Evolutionary conservation across 1,140 invertebrate species (phyloP), one percentile per base, ranked within the genome.

Genomic region (Chionoecetes opilio): DNA sequence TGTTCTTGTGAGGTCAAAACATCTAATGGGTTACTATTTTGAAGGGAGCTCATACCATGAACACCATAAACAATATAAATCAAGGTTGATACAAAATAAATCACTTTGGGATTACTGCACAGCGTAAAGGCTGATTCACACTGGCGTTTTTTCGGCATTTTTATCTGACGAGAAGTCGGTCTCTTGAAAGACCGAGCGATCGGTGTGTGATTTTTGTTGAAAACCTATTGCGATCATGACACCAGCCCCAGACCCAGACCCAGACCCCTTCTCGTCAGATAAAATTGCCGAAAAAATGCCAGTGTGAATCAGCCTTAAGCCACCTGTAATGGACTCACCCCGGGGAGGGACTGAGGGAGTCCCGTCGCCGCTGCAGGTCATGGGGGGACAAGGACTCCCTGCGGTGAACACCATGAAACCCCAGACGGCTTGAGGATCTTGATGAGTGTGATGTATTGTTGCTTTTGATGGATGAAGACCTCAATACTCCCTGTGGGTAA

Each of bases 341-440:
- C 17, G 92, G 96, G 17, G 96, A 96, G 8, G 96, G 95, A 46
- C 95, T 96, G 41, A 96, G 85, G 26, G 96, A 96, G 38, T 96
- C 96, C 35, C 95, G 85, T 11, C 93, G 84, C 14, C 84, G 46
- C 35, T 85, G 95, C 75, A 94, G 89, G 29, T 96, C 95, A 63
- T 96, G 91, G 17, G 95, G 93, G 37, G 95, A 93, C 26, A 96
- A 92, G 38, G 95, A 94, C 46, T 93, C 95, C 11, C 96, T 92
- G 2, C 96, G 91, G 9, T 41, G 85, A 6, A 93, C 75, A 35
- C 90, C 63, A 26, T 75, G 92, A 35, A 82, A 63, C 26, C 91
- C 92, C 21, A 84, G 11, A 31, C 88, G 94, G 32, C 96, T 95
- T 84, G 95, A 93, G 63, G 93, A 96, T 29, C 94, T 82, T 35